Base-by-base conservation (phyloP, 1,140 invertebrate species). In the Euura saliciscinereae region DNA sequence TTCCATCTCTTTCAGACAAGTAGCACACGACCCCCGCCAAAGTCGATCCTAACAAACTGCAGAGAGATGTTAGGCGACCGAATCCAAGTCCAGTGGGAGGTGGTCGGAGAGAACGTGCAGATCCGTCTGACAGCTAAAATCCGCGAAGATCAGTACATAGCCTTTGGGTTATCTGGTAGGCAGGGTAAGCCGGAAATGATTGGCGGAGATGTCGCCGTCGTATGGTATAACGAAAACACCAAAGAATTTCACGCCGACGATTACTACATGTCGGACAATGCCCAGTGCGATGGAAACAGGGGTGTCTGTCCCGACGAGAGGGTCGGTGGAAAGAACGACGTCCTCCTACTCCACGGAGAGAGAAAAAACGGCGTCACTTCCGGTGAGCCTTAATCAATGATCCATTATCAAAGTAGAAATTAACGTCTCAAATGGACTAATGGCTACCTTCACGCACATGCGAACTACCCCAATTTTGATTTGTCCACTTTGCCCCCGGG, bases 221-320 rank as follows among this genome's bases (percentile, higher is more conserved):
- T 93, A 3, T 97, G 93, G 73, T 95, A 94, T 86, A 91, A 96
- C 79, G 90, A 89, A 42, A 91, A 88, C 45, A 90, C 86, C 6
- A 90, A 91, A 7, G 90, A 91, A 42, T 96, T 95, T 73, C 89
- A 92, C 44, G 95, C 94, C 3, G 91, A 93, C 6, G 96, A 97
- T 86, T 97, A 97, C 83, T 95, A 93, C 76, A 93, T 97, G 82
- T 94, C 94, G 0, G 93, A 94, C 66, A 88, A 92, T n/a, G 91
- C 93, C 5, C 95, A 97, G 80, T 95, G 94, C 79, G 93, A 95
- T 80, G 94, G 95, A 0, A 91, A 91, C 71, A 89, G 89, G 11
- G 96, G 96, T 0, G 95, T 96, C 4, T 98, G 96, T 80, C 95
- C 95, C 0, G 96, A 97, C 80, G 90, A 92, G 59, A 88, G 93